A percentile compares a stretch with the other conserved stretches of the same genome.
Conservation (phyloP, 2,113 vertebrate genomes). For the Anoura caudifer region DNA sequence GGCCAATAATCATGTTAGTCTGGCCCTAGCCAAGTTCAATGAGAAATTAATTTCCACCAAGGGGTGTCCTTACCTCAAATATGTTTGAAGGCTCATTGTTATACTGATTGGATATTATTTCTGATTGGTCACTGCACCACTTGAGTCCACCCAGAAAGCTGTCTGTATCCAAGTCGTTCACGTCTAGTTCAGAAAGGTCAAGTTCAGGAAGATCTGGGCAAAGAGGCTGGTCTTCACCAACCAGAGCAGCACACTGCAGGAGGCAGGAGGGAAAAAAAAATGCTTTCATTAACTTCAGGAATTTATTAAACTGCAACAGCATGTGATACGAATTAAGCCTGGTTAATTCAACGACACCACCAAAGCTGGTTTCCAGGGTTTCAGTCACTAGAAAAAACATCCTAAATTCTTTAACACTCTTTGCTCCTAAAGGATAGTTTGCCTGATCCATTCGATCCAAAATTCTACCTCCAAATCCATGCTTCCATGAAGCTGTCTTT, state of each 20-base stretch:
- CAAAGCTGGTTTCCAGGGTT: conserved; percentile 56
- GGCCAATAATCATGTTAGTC: neutral
- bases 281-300: conserved; percentile 73
- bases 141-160: conserved; percentile 98
- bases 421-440: neutral
- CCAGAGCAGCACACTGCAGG: conserved; percentile 96
- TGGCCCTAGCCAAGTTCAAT: conserved; percentile 35
- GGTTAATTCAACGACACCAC: conserved; percentile 65
- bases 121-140: conserved; percentile 99
- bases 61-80: conserved; percentile 91
- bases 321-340: conserved; percentile 77
- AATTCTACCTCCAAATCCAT: neutral
- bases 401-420: conserved; percentile 20
- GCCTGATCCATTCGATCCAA: neutral
- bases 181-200: conserved; percentile 99
- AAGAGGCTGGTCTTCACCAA: conserved; percentile 99
- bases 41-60: conserved; percentile 1
- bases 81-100: conserved; percentile 95
- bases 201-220: conserved; percentile 99
- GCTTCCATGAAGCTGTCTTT: neutral
- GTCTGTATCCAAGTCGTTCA: conserved; percentile 97
- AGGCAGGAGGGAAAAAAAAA: conserved; percentile 44
- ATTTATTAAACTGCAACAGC: conserved; percentile 74
- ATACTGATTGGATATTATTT: conserved; percentile 98
- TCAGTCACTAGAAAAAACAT: conserved; percentile 20